These are phyloP conservation scores for Cordylochernes scorpioides DNA, from an alignment of 2,888 invertebrate genomes.

Conservation along the genomic window DNA sequence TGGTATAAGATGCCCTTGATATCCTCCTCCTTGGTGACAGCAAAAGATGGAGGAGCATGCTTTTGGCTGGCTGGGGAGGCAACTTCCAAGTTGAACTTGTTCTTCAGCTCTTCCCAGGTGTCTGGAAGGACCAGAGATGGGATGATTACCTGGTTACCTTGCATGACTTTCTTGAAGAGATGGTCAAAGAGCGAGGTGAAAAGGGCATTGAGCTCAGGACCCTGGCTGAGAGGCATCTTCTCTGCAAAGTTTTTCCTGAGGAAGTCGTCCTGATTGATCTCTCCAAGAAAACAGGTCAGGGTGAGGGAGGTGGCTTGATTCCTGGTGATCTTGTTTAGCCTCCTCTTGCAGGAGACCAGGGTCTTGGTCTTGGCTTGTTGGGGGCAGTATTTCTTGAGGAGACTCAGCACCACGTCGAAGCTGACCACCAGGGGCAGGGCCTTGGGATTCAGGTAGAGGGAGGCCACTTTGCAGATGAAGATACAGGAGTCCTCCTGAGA, in stretches of 20 bases:
- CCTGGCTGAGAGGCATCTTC: no score
- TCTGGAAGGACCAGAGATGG: slow-evolving; percentile 7
- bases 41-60: slow-evolving; percentile 15
- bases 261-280: no score
- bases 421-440: slow-evolving; percentile 22
- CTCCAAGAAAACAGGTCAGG: slow-evolving; percentile 32
- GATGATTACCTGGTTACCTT: no score
- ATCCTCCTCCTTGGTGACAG: slow-evolving; percentile 26
- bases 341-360: slow-evolving; percentile 35
- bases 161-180: slow-evolving; percentile 13
- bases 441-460: slow-evolving; percentile 27
- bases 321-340: slow-evolving; percentile 34
- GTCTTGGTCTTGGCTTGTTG: slow-evolving; percentile 34
- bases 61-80: background rate
- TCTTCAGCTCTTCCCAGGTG: slow-evolving; percentile 7
- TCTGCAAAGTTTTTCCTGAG: no score
- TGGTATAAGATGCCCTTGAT: slow-evolving; percentile 30
- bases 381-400: slow-evolving; percentile 17
- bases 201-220: no score
- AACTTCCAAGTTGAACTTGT: slow-evolving; percentile 1
- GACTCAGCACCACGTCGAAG: slow-evolving; percentile 17
- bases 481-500: slow-evolving; percentile 39
- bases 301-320: slow-evolving; percentile 32
- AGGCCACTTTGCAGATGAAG: slow-evolving; percentile 36
- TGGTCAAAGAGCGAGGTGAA: slow-evolving; percentile 12